Evolutionary conservation across 2,888 invertebrate species (phyloP).

Genomic region (Elmis aenea): DNA sequence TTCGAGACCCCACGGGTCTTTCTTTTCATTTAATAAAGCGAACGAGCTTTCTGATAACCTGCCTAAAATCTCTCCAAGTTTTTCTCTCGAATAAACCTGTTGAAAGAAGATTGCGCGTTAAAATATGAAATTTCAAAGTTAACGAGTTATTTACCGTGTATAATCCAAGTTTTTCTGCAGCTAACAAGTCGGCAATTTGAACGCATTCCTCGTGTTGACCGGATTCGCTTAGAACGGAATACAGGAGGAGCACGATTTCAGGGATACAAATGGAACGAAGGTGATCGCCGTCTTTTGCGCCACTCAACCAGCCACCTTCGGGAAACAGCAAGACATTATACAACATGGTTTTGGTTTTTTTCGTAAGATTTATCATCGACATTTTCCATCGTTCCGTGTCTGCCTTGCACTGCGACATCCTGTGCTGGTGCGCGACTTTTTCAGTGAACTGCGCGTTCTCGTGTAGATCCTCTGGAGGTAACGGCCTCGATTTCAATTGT

Average conservation of each 20-base stretch:
- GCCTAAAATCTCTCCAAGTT: constrained; percentile 68
- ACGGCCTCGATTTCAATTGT: constrained; percentile 74
- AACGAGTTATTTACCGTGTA: too few species aligned
- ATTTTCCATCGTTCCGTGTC: constrained; percentile 73
- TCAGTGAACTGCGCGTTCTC: constrained; percentile 73
- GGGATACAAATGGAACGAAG: constrained; percentile 80
- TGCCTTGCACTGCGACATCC: constrained; percentile 70
- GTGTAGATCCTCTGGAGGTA: constrained; percentile 56
- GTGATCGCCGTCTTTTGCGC: constrained; percentile 54
- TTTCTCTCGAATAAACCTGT: constrained; percentile 70
- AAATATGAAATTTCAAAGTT: too few species aligned
- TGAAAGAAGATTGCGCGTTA: too few species aligned
- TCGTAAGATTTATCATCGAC: constrained; percentile 54
- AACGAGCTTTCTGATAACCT: constrained; percentile 77
- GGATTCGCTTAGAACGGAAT: constrained; percentile 72
- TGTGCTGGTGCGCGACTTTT: constrained; percentile 83
- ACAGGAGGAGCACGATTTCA: constrained; percentile 70
- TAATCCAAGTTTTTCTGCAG: constrained; percentile 71
- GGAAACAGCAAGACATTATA: constrained; percentile 87
- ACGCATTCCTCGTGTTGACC: constrained; percentile 72
- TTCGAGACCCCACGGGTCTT: constrained; percentile 86
- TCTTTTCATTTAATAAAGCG: constrained; percentile 66
- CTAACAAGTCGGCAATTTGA: constrained; percentile 73
- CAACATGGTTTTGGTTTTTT: constrained; percentile 70
- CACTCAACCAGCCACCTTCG: constrained; percentile 85